Evolutionary conservation across 2,888 invertebrate genomes (phyloP), one percentile per base, ranked within the genome.

Genomic region (Chromoteleia sp.): DNA sequence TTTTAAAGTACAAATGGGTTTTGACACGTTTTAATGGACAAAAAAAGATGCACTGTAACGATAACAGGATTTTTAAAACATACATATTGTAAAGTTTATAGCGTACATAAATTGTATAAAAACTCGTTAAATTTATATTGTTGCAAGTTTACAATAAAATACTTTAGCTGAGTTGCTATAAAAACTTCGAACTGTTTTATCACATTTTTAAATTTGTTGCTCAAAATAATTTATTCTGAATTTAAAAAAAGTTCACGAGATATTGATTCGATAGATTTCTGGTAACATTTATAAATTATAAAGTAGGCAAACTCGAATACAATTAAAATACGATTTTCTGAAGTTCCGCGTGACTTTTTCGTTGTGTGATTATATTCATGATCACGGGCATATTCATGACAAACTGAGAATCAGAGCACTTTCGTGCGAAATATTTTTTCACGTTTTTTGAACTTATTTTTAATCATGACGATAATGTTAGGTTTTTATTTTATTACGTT

Each of bases 61-160:
- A 12, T 15, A 17, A 25, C n/a, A 1, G n/a, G 30, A 25, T 21
- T 41, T 12, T 25, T 39, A 2, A 14, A 17, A 1, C 0, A 12
- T 10, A 6, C 12, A n/a, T n/a, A 25, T 50, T n/a, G 7, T 25
- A 5, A 36, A 54, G 33, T 30, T 54, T 33, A 54, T 10, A 29
- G 25, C 17, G 6, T 17, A 15, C 33, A 33, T 33, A 33, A 25
- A 54, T 54, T 33, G 33, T 54, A 54, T 29, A 0, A 2, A 17
- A 39, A 39, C 56, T 56, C 56, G 19, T 56, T 56, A 39, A 56
- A 39, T 21, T 56, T 54, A 17, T 54, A 54, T 54, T 17, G 33
- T 25, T 4, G 25, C 25, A 5, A 5, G 2, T 2, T 21, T 39
- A 14, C 30, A 15, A 15, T 54, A 10, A 39, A 56, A 56, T 14